phyloP scores from a whole-genome alignment of 2,113 vertebrate genomes.

The Cephalopterus ornatus region DNA sequence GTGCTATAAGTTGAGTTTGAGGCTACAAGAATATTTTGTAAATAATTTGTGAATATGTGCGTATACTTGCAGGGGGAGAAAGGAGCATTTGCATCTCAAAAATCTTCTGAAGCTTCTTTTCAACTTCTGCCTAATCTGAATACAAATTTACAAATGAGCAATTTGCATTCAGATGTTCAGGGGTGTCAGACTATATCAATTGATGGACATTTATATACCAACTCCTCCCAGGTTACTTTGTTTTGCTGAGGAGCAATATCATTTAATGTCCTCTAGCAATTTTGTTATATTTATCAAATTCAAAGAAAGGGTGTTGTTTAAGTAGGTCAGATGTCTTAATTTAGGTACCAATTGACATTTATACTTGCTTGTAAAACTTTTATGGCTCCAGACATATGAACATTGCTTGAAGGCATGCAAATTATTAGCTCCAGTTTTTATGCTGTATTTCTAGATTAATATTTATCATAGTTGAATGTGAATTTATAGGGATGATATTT shows the following conservation, averaged over 20 bases:
- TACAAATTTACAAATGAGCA: neutral
- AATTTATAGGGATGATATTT: neutral
- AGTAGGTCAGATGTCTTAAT: slow-evolving; percentile 1
- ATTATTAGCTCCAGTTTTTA: neutral
- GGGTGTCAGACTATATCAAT: neutral
- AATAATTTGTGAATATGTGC: neutral
- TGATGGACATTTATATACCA: neutral
- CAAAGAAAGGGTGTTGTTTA: neutral
- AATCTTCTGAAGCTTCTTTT: neutral
- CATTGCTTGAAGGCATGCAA: slow-evolving; percentile 41
- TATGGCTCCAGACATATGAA: neutral
- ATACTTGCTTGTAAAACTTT: slow-evolving; percentile 23
- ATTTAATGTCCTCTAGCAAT: neutral
- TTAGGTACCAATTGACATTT: neutral
- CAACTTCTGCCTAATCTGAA: neutral
- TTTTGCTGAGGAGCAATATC: neutral
- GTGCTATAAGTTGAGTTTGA: neutral
- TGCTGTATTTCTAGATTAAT: slow-evolving; percentile 6
- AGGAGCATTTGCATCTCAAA: neutral
- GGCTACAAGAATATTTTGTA: neutral
- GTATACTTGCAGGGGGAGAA: neutral
- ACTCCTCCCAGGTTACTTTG: neutral
- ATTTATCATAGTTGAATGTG: neutral
- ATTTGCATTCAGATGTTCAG: neutral
- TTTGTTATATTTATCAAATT: slow-evolving; percentile 8